Evolutionary conservation across 2,888 invertebrate genomes (phyloP).

Genomic region (Heliconius sara): DNA sequence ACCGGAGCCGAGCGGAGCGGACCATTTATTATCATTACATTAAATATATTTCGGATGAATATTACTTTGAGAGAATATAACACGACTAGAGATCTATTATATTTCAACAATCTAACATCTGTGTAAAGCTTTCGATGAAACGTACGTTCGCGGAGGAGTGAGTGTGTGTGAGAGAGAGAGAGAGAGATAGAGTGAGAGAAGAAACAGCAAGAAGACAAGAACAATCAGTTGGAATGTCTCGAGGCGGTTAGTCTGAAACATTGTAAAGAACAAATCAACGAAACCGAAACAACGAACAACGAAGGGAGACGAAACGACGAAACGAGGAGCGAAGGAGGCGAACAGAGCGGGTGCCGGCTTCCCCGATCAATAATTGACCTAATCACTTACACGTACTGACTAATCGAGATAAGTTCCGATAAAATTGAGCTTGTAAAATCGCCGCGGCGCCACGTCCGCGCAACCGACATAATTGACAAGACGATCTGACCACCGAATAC

Average conservation of each 20-base stretch:
- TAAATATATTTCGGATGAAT: constrained; percentile 37
- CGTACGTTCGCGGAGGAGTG: constrained; percentile 39
- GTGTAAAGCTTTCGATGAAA: constrained; percentile 45
- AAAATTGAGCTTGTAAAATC: constrained; percentile 81
- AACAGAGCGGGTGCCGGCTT: neutral
- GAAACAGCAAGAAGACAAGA: constrained; percentile 20
- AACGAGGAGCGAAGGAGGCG: constrained; percentile 39
- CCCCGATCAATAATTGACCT: constrained; percentile 73
- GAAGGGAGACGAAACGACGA: constrained; percentile 45
- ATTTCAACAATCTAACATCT: constrained; percentile 45
- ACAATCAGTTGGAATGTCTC: constrained; percentile 54
- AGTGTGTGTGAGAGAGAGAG: neutral
- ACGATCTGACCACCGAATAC: constrained; percentile 74
- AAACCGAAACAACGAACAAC: constrained; percentile 47
- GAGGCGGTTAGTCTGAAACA: constrained; percentile 41
- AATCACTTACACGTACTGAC: constrained; percentile 77
- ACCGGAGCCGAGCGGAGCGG: neutral
- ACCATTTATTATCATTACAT: constrained; percentile 3
- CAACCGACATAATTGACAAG: constrained; percentile 75
- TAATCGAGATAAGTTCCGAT: constrained; percentile 68
- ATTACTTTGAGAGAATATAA: constrained; percentile 42
- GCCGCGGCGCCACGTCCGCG: constrained; percentile 60
- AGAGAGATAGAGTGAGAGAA: constrained; percentile 4
- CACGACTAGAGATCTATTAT: constrained; percentile 47
- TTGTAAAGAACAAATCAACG: constrained; percentile 53